phyloP scores from a whole-genome alignment of 1,140 invertebrate species.

The Drosophila takahashii region DNA sequence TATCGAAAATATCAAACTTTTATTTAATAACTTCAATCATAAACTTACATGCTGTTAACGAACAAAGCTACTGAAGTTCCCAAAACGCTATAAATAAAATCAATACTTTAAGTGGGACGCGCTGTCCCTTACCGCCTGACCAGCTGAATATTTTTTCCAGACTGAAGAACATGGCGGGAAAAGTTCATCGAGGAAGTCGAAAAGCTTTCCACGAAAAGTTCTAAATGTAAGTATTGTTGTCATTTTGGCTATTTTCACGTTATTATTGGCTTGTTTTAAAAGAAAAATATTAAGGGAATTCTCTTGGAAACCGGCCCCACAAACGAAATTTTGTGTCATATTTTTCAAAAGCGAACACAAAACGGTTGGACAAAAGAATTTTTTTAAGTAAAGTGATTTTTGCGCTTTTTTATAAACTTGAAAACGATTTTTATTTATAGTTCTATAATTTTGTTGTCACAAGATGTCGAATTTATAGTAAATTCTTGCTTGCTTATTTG shows the following conservation, averaged over 20 bases:
- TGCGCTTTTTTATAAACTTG: no score
- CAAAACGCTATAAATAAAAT: conserved; percentile 17
- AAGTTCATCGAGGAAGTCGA: conserved; percentile 14
- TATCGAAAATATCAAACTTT: neutral
- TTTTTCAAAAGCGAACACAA: no score
- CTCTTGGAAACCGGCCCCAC: no score
- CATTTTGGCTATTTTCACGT: neutral
- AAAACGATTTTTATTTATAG: no score
- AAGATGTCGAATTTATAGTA: no score
- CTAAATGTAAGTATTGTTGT: neutral
- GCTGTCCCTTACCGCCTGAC: neutral
- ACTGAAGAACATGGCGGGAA: conserved; percentile 14
- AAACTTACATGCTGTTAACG: conserved; percentile 14
- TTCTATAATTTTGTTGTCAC: no score
- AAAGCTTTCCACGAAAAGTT: conserved; percentile 25
- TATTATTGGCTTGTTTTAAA: neutral
- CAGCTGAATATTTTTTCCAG: conserved; percentile 20
- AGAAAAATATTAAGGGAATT: neutral
- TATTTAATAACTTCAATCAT: neutral
- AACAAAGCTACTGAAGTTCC: neutral
- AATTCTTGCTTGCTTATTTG: no score
- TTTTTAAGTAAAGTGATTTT: no score
- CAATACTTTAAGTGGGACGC: conserved; percentile 9
- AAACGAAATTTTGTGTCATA: neutral
- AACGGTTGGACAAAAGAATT: no score